Evolutionary conservation across 2,113 vertebrate species (phyloP), one percentile per base, ranked within the genome.

Genomic region (Panthera tigris): DNA sequence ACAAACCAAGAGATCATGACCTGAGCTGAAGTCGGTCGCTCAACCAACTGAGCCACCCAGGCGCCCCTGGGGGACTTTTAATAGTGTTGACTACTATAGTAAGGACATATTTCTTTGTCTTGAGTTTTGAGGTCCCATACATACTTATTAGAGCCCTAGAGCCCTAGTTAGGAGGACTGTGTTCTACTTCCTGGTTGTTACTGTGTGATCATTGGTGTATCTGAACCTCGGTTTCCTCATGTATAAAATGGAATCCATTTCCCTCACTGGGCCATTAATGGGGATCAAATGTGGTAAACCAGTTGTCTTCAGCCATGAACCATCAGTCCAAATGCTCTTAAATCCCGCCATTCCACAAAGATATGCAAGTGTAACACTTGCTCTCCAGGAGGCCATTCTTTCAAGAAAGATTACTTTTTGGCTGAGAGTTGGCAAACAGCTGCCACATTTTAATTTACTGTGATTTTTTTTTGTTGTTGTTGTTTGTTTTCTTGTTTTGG

Each of bases 281-380:
- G 52, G 13, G 25, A 89, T n/a, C 36, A 10, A 48, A 57, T 94
- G 31, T 66, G 65, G 68, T n/a, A 74, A 88, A 74, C 31, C 66
- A 74, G 1, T 87, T 55, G 45, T 65, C 31, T 81, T 94, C 5
- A 83, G 8, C 33, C 36, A 36, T 55, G 41, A 94, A 55, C 50
- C 57, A 92, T 79, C 74, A 91, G 55, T 81, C 92, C 74, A 21
- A 91, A 80, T 52, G 19, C 52, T 91, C 66, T 91, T 83, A 83
- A 90, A 86, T 83, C 4, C 73, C 19, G 86, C 39, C 23, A 91
- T 90, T 87, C 27, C 55, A 5, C 74, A 81, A 69, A 73, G 57
- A n/a, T 57, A 48, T 92, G n/a, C 11, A 86, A 69, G 55, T 7
- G 79, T 87, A 50, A 84, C 4, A 27, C 36, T 63, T 65, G 7